A percentile compares a stretch with the other conserved stretches of the same genome.
phyloP scores from a whole-genome alignment of 2,888 invertebrate species.

The Bombylius major region DNA sequence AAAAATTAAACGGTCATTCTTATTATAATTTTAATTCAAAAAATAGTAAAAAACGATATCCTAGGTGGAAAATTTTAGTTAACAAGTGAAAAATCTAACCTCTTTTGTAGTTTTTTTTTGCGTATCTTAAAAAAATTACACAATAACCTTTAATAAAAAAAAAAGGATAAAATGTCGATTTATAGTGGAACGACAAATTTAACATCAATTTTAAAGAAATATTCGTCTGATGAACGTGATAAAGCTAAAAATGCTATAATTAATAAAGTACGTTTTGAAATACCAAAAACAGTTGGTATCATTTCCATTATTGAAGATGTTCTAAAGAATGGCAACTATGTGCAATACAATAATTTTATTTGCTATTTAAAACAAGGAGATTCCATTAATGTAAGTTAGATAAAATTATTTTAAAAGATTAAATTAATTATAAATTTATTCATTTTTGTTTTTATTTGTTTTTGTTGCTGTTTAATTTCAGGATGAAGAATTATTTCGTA shows the following conservation, averaged over 20 bases:
- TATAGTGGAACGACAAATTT: conserved; percentile 26
- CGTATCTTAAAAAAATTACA: too few relatives aligned
- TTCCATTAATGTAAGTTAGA: not conserved
- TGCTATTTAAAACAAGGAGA: conserved; percentile 21
- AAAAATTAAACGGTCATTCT: too few relatives aligned
- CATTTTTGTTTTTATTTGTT: too few relatives aligned
- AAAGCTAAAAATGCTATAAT: conserved; percentile 25
- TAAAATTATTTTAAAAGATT: not conserved
- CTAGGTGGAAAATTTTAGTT: too few relatives aligned
- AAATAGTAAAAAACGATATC: too few relatives aligned
- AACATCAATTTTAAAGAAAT: conserved; percentile 29
- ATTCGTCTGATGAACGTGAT: conserved; percentile 26
- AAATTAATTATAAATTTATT: not conserved
- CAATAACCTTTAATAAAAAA: too few relatives aligned
- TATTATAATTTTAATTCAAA: too few relatives aligned
- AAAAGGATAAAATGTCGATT: conserved; percentile 23
- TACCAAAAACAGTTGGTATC: conserved; percentile 25
- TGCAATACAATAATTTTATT: conserved; percentile 24
- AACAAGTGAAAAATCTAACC: too few relatives aligned
- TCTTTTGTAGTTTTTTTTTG: too few relatives aligned
- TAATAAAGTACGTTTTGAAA: conserved; percentile 30
- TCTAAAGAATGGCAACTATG: conserved; percentile 20
- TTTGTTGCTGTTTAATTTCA: conserved; percentile 22
- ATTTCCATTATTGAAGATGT: conserved; percentile 22
- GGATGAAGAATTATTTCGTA: conserved; percentile 44